Conservation (phyloP, 1,140 invertebrate genomes). For the Rhopalosiphum maidis region DNA sequence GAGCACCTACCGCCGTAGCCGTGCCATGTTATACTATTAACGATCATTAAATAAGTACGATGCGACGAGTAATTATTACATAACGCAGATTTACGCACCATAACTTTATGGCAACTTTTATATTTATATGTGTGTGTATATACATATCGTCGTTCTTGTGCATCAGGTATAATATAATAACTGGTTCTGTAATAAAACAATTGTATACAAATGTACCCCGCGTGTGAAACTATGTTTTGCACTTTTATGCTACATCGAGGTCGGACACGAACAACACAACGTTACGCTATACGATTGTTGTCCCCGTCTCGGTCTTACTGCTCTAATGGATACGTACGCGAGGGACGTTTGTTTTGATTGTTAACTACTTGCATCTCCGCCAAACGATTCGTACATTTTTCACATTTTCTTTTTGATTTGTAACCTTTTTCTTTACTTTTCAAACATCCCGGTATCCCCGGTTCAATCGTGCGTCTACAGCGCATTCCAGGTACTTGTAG, state of each 20-base stretch:
- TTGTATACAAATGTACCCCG: background rate
- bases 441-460: background rate
- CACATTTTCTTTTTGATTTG: background rate
- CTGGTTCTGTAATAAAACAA: background rate
- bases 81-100: no score
- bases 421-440: background rate
- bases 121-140: no score
- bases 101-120: no score
- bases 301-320: background rate
- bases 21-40: no score
- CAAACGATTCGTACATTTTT: background rate
- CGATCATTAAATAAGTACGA: no score
- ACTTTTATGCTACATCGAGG: background rate
- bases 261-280: background rate
- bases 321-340: background rate
- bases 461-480: background rate
- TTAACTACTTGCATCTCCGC: background rate
- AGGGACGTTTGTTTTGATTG: background rate
- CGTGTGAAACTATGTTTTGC: background rate
- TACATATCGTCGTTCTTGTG: no score
- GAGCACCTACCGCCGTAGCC: no score
- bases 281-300: fast-evolving
- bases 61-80: no score
- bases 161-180: background rate
- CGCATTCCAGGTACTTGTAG: background rate